Evolutionary conservation across 2,888 invertebrate species (phyloP).

Genomic region (Acronicta psi): DNA sequence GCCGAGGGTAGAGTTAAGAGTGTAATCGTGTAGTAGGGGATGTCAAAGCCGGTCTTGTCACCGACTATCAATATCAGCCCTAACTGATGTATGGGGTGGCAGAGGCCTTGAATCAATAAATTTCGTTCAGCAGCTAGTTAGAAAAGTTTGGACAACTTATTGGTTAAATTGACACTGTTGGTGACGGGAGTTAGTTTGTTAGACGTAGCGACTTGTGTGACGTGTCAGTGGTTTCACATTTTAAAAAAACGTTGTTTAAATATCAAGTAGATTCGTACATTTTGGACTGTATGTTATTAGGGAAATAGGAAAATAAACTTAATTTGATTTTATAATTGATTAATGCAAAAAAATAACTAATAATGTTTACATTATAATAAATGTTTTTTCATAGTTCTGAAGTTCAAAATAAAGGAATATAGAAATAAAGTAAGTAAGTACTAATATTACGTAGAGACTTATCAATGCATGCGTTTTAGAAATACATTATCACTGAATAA

Average conservation of each 20-base stretch:
- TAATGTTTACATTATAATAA: no score
- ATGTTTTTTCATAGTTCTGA: no score
- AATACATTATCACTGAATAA: no score
- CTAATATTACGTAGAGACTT: no score
- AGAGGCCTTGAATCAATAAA: conserved; percentile 85
- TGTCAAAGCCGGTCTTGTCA: conserved; percentile 77
- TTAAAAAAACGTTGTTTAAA: neutral
- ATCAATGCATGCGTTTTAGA: no score
- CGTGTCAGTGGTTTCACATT: conserved; percentile 20
- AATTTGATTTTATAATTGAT: no score
- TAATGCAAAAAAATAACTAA: no score
- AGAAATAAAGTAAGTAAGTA: no score
- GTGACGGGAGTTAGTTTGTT: conserved; percentile 60
- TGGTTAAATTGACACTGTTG: conserved; percentile 83
- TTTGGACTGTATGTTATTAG: no score
- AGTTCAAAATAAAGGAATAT: no score
- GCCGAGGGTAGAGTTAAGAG: conserved; percentile 40
- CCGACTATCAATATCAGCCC: conserved; percentile 85
- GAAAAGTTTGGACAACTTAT: conserved; percentile 80
- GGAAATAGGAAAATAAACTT: no score
- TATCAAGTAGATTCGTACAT: no score
- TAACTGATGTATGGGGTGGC: conserved; percentile 86
- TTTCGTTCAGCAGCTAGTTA: conserved; percentile 82
- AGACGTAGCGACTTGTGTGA: conserved; percentile 12
- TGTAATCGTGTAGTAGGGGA: conserved; percentile 68